Evolutionary conservation across 2,113 vertebrate genomes (phyloP).

Genomic region (Pithys albifrons): DNA sequence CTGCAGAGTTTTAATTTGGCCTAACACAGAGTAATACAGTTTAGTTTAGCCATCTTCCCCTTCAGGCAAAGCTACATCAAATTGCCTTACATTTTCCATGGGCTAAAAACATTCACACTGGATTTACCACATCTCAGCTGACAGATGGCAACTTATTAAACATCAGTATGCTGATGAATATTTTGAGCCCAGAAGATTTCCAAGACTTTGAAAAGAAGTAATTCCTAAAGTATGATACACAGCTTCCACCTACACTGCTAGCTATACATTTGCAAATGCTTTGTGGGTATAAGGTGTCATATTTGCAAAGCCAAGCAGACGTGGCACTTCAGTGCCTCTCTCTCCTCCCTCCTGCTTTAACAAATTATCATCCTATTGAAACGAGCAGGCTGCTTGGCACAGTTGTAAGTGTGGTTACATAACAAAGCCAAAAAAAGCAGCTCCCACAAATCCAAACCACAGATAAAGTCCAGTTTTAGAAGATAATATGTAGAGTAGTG

Average conservation of each 20-base stretch:
- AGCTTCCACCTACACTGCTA: not conserved
- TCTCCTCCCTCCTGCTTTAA: not conserved
- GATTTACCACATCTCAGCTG: conserved; percentile 34
- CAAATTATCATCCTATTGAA: conserved; percentile 24
- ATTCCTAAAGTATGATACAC: not conserved
- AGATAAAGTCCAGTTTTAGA: conserved; percentile 36
- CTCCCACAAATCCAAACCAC: conserved; percentile 46
- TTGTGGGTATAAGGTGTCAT: not conserved
- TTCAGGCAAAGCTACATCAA: not conserved
- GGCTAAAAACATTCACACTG: conserved; percentile 5
- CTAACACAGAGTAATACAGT: not conserved
- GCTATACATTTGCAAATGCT: conserved; percentile 17
- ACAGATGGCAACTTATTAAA: conserved; percentile 43
- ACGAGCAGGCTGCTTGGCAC: conserved; percentile 26
- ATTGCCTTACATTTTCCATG: not conserved
- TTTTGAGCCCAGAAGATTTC: conserved; percentile 13
- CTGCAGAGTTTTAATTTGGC: not conserved
- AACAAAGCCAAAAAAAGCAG: conserved; percentile 50
- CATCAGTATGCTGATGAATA: conserved; percentile 11
- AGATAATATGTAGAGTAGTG: conserved; percentile 21
- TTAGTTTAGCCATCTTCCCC: not conserved
- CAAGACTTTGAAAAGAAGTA: conserved; percentile 21
- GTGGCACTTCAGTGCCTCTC: conserved; percentile 8
- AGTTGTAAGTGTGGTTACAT: not conserved
- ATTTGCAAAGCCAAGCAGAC: conserved; percentile 31